A percentile compares a stretch with the other conserved stretches of the same genome.
phyloP scores from a whole-genome alignment of 2,113 vertebrate genomes.

The Zapornia atra region DNA sequence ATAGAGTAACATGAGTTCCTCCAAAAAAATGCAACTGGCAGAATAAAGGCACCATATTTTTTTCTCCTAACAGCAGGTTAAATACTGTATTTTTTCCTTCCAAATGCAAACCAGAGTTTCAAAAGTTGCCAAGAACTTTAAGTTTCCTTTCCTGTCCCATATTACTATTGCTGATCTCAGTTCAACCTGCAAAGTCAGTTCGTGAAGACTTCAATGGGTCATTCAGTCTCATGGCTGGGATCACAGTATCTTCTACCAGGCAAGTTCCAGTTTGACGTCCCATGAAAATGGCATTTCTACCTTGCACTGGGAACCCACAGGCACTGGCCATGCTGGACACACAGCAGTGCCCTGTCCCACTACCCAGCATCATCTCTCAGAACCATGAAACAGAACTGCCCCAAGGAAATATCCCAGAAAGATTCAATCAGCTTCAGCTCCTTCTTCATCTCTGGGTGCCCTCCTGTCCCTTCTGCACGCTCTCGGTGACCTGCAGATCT shows the following conservation, averaged over 20 bases:
- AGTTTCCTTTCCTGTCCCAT: neutral
- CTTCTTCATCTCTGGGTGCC: neutral
- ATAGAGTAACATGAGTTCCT: constrained; percentile 14
- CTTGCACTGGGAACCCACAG: neutral
- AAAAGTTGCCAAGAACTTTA: neutral
- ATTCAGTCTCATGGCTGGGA: neutral
- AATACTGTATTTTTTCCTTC: neutral
- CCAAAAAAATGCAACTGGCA: neutral
- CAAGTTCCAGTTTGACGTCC: neutral
- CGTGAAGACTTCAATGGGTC: neutral
- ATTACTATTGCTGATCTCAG: neutral
- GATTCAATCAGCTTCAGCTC: neutral
- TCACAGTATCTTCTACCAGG: neutral
- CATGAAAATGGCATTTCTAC: neutral
- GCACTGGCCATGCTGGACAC: rapidly evolving
- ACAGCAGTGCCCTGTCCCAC: rapidly evolving
- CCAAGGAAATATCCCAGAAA: neutral
- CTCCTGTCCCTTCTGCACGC: neutral
- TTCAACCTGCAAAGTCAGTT: neutral
- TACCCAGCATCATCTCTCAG: rapidly evolving
- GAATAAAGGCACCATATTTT: neutral
- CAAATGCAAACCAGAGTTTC: neutral
- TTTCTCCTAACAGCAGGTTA: neutral
- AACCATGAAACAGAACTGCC: neutral
- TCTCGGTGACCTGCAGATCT: neutral